These are phyloP conservation scores for Oreochromis niloticus DNA, from an alignment of 2,113 vertebrate species.

Conservation along the genomic window DNA sequence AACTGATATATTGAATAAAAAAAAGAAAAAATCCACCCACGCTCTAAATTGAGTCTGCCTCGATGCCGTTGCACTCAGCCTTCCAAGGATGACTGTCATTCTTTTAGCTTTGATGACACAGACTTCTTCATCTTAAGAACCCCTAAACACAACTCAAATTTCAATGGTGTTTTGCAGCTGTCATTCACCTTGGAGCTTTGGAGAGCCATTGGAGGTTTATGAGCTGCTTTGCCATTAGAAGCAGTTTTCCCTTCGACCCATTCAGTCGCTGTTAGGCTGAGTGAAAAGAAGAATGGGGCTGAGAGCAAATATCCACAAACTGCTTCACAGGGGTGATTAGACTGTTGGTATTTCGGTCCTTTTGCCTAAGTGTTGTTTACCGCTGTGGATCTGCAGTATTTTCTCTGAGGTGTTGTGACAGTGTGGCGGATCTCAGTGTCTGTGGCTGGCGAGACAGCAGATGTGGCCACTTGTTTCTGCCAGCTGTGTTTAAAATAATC, in stretches of 20 bases:
- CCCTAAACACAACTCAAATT: constrained; percentile 18
- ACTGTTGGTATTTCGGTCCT: constrained; percentile 52
- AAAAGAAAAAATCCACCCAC: neutral
- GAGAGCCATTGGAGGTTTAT: neutral
- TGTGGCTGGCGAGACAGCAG: constrained; percentile 30
- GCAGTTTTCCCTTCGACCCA: neutral
- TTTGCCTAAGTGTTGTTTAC: constrained; percentile 51
- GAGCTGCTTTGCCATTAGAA: neutral
- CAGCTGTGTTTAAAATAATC: constrained; percentile 19
- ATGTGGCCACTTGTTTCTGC: constrained; percentile 34
- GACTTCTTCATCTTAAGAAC: constrained; percentile 18
- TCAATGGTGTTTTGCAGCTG: constrained; percentile 22
- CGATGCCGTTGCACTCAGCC: neutral
- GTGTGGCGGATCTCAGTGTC: neutral
- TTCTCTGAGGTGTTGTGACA: constrained; percentile 30
- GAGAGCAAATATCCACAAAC: constrained; percentile 47
- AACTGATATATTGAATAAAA: neutral
- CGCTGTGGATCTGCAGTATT: neutral
- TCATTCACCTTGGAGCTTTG: constrained; percentile 10
- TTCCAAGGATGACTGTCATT: constrained; percentile 6
- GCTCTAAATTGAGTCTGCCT: neutral
- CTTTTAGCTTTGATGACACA: constrained; percentile 1
- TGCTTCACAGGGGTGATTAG: constrained; percentile 47
- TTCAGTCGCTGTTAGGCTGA: neutral
- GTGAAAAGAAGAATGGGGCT: constrained; percentile 17